Evolutionary conservation across 1,140 invertebrate genomes (phyloP), one percentile per base, ranked within the genome.

Genomic region (Harlomillsia oculata): DNA sequence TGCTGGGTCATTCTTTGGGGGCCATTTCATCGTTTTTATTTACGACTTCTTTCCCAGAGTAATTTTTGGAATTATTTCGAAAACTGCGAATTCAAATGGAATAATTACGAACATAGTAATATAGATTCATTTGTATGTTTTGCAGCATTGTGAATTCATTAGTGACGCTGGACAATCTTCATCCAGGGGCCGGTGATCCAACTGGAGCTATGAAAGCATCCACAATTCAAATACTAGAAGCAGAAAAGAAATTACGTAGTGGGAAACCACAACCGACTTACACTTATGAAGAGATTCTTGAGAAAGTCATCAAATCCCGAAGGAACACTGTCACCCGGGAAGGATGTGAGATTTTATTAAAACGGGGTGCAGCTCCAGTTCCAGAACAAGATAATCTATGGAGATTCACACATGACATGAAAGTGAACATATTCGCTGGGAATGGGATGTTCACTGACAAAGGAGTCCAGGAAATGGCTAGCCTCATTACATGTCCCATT

Each of bases 1-100:
- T 89, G 13, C 67, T 89, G 60, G 87, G 87, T 1, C 87, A 90
- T 69, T 89, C 85, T 0, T 70, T 90, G 26, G 87, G 87, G 6
- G 85, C 86, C 25, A 83, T 82, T 20, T 74, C 89, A 40, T 80
- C 82, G 30, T 88, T 88, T 66, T 75, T 89, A 69, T 89, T 88
- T 68, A 83, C 86, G 0, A 80, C 84, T 2, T 75, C 79, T 0
- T 89, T 76, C 66, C 86, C 87, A 1, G 75, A 84, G 40, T 84
- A 87, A 44, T 79, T 86, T 36, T 26, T n/a, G 16, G 5, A 34
- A 50, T 20, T 32, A 32, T 9, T 34, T 32, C 23, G n/a, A 28
- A 30, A 16, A 11, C n/a, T n/a, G n/a, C n/a, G n/a, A n/a, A n/a
- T n/a, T n/a, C n/a, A n/a, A n/a, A n/a, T n/a, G n/a, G n/a, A n/a